Conservation (phyloP, 2,113 vertebrate species). For the Boulengeromyrus knoepffleri region DNA sequence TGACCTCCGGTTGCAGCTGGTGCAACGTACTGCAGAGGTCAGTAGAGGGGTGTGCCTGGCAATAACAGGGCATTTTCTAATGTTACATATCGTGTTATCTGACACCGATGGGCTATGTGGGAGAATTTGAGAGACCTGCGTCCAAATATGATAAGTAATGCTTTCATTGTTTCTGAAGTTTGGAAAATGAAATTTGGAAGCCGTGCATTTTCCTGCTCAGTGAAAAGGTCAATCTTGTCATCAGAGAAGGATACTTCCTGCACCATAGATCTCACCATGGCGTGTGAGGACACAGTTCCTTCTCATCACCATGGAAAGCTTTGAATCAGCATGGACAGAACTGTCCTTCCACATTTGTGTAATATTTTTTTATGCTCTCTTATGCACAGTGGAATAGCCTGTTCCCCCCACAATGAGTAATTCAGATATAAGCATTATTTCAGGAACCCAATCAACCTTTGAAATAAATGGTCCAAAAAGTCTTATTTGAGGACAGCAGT, state of each 20-base stretch:
- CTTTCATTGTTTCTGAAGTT: background rate
- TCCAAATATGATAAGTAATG: background rate
- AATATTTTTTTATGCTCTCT: background rate
- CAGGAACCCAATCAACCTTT: background rate
- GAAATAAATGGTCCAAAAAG: background rate
- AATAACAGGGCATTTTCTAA: background rate
- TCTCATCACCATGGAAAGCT: background rate
- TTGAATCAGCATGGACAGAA: background rate
- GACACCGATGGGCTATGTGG: background rate
- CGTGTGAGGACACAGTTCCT: background rate
- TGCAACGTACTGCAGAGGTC: slow-evolving; percentile 90
- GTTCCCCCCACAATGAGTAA: background rate
- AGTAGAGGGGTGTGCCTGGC: background rate
- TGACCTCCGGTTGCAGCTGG: slow-evolving; percentile 83
- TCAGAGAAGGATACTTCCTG: background rate
- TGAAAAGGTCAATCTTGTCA: background rate
- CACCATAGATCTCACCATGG: background rate
- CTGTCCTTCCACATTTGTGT: background rate
- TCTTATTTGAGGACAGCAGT: background rate
- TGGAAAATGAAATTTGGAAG: background rate
- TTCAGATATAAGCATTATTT: background rate
- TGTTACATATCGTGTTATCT: background rate
- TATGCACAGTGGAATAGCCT: background rate
- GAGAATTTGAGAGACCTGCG: background rate
- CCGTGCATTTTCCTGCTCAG: background rate